Base-by-base conservation (phyloP, 2,797 vertebrate species). In the Pipistrellus nathusii region DNA sequence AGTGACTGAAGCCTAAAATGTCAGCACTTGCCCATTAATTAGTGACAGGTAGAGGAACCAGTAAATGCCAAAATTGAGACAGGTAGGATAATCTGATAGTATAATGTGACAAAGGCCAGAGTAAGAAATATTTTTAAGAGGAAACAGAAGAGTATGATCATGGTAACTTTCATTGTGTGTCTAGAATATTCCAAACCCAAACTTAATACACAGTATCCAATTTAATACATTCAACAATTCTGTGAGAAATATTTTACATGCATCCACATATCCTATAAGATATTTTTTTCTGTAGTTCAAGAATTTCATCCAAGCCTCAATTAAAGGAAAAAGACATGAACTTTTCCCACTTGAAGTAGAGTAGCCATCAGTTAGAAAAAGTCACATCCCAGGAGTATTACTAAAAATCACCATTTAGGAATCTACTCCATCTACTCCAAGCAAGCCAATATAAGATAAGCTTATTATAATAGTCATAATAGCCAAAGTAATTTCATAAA, bases 191-290 rank as follows among this genome's bases (percentile, higher is more conserved):
- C 3, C 13, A 64, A 75, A 48, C 23, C 75, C 27, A 41, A 51
- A 21, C 2, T 5, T 53, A 68, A 76, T 18, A 64, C 18, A 62
- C 15, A 88, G 3, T 55, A 72, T 73, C 15, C 69, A 12, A 85
- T 38, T 68, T 73, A 90, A 51, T 44, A 59, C 25, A 6, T 48
- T 86, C 32, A 84, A 41, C 6, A 48, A 5, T 76, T 11, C 23
- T 83, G 25, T 76, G 21, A 72, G 46, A 25, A 94, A 78, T 68
- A 78, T 17, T 94, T 88, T 88, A 55, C 13, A 38, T 55, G 12
- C 21, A 89, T 48, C 11, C 12, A 80, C 3, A 62, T 59, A 59
- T 51, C 8, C 17, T n/a, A 11, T 88, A 35, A 48, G 1, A 38
- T 38, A n/a, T 62, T 86, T 73, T 48, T 48, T 41, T 44, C 48